Evolutionary conservation across 2,888 invertebrate species (phyloP), one percentile per base, ranked within the genome.

Genomic region (Chrysina gloriosa): DNA sequence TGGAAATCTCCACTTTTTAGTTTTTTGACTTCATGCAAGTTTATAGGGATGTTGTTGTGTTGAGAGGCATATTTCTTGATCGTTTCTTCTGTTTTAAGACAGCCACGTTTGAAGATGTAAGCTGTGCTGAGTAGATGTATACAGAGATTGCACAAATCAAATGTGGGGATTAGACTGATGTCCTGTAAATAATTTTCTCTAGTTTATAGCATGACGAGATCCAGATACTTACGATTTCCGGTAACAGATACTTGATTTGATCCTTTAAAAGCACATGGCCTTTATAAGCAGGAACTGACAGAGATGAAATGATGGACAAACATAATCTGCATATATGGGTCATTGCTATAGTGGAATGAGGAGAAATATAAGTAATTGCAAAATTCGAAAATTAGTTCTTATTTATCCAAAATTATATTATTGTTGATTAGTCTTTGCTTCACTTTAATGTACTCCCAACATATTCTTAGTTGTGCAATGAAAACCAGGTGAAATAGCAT

Each of bases 91-190:
- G 63, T 54, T 47, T 54, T n/a, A 14, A 69, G 34, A 14, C 66
- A 69, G 7, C 31, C 34, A 23, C 65, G 36, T 19, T 67, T 69
- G 36, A 69, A 67, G 7, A 21, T 45, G 39, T 63, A 66, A 14
- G 69, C 63, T 3, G 31, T 54, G 11, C 47, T 45, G 9, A 69
- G 34, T 4, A 16, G 45, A 3, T 66, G 45, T 3, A 16, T 45
- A 23, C 69, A 69, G 3, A 54, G 19, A 1, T 34, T 11, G 14
- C 69, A 69, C 21, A 69, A 29, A 11, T 19, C 21, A 14, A 45
- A 45, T 5, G 11, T 29, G 5, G 27, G 61, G 7, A 25, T 61
- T 9, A 36, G n/a, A 45, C 3, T 25, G 9, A 61, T 16, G 11
- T 61, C 27, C 61, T 61, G 25, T 14, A 61, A 61, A 23, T 7